Percentiles rank a stretch among this genome's conserved stretches.
Evolutionary conservation across 1,140 invertebrate genomes (phyloP).

Genomic region (Brachionus sp.): DNA sequence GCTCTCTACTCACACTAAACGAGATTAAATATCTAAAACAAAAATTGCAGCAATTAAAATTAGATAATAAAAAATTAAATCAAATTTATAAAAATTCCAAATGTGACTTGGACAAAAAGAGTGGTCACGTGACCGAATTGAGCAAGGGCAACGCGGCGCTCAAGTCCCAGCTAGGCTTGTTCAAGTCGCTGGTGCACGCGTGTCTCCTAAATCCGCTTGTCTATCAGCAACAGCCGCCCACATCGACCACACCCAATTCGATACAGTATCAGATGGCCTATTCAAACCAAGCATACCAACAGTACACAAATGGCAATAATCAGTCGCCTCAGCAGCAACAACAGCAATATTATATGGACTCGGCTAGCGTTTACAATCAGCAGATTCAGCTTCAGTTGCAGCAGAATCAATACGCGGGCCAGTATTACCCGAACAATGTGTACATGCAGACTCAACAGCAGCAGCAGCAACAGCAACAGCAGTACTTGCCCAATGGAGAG

Average conservation of each 20-base stretch:
- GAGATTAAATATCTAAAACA: constrained; percentile 14
- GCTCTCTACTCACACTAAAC: constrained; percentile 5
- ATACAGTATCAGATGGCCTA: background rate
- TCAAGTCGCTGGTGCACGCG: constrained; percentile 31
- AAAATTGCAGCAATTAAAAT: constrained; percentile 33
- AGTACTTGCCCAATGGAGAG: background rate
- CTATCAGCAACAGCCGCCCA: too few relatives aligned
- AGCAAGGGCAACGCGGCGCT: background rate
- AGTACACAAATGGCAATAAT: too few relatives aligned
- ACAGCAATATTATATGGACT: constrained; percentile 9
- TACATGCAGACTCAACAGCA: background rate
- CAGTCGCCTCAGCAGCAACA: background rate
- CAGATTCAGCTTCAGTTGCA: constrained; percentile 31
- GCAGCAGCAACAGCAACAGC: too few relatives aligned
- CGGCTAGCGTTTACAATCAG: constrained; percentile 32
- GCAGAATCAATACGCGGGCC: constrained; percentile 10
- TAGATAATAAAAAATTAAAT: constrained; percentile 4
- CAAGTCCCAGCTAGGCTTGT: constrained; percentile 3
- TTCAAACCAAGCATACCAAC: background rate
- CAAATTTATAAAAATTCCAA: constrained; percentile 16
- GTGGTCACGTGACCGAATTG: background rate
- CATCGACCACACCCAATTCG: background rate
- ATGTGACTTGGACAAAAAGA: constrained; percentile 13
- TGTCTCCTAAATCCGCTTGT: background rate
- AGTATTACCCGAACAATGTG: background rate